These are phyloP conservation scores for Antigone vipio DNA, from an alignment of 2,113 vertebrate species.

Conservation along the genomic window DNA sequence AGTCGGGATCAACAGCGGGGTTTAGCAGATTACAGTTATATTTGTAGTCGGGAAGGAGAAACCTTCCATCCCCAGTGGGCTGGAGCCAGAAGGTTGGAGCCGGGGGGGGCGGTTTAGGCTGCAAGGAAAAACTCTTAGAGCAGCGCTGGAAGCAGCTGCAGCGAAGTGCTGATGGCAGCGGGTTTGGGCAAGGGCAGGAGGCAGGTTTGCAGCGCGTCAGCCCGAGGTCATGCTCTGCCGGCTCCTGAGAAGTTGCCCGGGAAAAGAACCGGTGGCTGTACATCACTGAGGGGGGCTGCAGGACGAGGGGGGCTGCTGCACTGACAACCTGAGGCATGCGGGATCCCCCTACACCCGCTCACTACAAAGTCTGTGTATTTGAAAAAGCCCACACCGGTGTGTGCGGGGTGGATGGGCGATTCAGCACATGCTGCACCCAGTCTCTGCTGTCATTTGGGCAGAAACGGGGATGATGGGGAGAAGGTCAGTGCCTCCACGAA, in stretches of 20 bases:
- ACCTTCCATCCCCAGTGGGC: conserved; percentile 27
- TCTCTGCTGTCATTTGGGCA: neutral
- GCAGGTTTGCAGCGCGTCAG: neutral
- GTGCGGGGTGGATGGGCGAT: neutral
- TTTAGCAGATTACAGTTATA: conserved; percentile 35
- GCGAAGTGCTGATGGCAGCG: conserved; percentile 31
- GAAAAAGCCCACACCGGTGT: neutral
- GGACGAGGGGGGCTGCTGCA: neutral
- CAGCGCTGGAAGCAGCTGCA: conserved; percentile 15
- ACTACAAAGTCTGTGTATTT: neutral
- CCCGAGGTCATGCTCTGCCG: neutral
- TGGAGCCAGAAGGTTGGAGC: conserved; percentile 47
- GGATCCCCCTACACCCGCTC: neutral
- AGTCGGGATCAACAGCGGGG: conserved; percentile 41
- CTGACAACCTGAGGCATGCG: accelerated
- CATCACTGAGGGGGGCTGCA: neutral
- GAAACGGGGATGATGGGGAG: neutral
- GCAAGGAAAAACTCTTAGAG: neutral
- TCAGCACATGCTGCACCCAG: neutral
- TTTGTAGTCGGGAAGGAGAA: conserved; percentile 59
- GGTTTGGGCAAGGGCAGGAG: neutral
- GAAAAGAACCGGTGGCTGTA: neutral
- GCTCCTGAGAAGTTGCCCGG: neutral
- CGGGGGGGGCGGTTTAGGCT: neutral
- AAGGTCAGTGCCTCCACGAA: accelerated